These are phyloP conservation scores for Electrophaes corylata DNA, from an alignment of 2,888 invertebrate genomes.

Conservation along the genomic window DNA sequence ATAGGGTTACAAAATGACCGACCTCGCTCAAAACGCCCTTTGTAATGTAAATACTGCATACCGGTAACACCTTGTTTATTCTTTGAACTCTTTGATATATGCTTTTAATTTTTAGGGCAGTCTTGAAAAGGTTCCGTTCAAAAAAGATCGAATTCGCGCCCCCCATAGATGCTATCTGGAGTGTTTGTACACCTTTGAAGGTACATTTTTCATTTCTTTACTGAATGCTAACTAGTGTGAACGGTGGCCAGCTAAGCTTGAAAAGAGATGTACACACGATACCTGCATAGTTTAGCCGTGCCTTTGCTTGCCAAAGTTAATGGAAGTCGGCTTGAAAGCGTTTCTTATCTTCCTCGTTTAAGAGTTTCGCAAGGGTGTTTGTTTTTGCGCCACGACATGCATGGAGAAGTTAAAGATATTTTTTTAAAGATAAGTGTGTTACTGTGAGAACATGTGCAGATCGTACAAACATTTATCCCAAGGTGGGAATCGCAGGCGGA, in stretches of 20 bases:
- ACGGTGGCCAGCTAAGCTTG: conserved; percentile 63
- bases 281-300: conserved; percentile 70
- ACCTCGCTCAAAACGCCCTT: conserved; percentile 55
- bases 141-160: conserved; percentile 66
- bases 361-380: conserved; percentile 58
- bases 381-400: conserved; percentile 42
- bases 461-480: no score
- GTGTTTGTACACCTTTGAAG: conserved; percentile 64
- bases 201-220: conserved; percentile 64
- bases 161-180: conserved; percentile 63
- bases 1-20: conserved; percentile 66
- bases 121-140: conserved; percentile 40
- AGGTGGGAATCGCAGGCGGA: no score
- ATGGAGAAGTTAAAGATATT: conserved; percentile 31
- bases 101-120: conserved; percentile 29
- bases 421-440: conserved; percentile 47
- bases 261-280: conserved; percentile 81
- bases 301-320: conserved; percentile 78
- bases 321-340: conserved; percentile 70
- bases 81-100: conserved; percentile 46
- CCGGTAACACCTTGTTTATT: conserved; percentile 51
- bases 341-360: conserved; percentile 66
- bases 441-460: conserved; percentile 14
- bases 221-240: conserved; percentile 65
- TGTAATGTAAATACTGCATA: conserved; percentile 63